A percentile compares a stretch with the other conserved stretches of the same genome.
phyloP scores from a whole-genome alignment of 1,140 invertebrate genomes.

The Sitobion miscanthi region DNA sequence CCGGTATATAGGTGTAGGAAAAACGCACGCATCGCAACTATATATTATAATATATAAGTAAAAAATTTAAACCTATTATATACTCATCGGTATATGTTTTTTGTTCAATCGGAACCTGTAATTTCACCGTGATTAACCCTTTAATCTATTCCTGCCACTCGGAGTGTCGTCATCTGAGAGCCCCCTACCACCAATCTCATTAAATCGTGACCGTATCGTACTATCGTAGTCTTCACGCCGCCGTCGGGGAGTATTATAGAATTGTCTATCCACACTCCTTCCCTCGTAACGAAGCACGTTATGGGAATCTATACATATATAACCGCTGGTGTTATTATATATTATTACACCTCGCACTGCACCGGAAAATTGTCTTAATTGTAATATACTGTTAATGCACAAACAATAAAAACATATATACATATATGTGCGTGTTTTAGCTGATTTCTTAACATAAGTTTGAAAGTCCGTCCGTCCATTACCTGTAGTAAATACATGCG shows the following conservation, averaged over 20 bases:
- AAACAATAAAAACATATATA: background rate
- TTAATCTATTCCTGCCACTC: constrained; percentile 1
- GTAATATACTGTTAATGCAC: background rate
- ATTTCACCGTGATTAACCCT: background rate
- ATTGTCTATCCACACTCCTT: background rate
- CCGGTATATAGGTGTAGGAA: background rate
- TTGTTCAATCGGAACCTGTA: background rate
- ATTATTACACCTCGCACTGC: background rate
- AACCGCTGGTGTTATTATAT: too few species aligned
- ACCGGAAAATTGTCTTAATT: background rate
- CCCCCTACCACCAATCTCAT: constrained; percentile 14
- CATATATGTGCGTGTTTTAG: background rate
- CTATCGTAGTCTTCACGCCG: background rate
- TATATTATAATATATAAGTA: background rate
- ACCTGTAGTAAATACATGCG: too few species aligned
- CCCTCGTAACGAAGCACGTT: background rate
- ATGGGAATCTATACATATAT: background rate
- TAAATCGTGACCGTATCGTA: background rate
- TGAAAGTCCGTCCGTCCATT: too few species aligned
- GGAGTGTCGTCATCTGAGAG: background rate
- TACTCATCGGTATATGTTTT: background rate
- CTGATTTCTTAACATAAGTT: background rate
- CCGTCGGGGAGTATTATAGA: background rate
- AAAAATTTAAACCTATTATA: background rate
- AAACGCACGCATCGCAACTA: background rate